Evolutionary conservation across 2,797 vertebrate genomes (phyloP).

Genomic region (Morus bassanus): DNA sequence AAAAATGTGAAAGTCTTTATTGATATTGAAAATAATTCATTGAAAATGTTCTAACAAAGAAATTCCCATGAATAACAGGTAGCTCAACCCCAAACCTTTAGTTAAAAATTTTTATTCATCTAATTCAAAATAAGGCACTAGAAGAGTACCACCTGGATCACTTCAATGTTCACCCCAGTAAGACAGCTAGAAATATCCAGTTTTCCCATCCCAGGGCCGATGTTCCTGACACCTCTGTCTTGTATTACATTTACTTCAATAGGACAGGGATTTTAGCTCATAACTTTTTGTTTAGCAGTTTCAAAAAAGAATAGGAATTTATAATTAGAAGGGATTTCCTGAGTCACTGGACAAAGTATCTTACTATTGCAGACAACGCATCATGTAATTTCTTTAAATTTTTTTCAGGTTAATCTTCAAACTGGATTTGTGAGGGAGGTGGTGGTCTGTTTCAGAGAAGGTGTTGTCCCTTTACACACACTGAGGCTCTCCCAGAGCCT

Average conservation of each 20-base stretch:
- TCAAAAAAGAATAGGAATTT: neutral
- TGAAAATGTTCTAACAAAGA: neutral
- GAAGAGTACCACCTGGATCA: neutral
- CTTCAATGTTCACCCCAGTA: neutral
- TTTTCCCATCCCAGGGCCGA: neutral
- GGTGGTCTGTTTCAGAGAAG: neutral
- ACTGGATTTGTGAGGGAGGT: neutral
- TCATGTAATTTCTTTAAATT: neutral
- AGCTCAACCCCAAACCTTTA: neutral
- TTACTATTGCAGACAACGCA: neutral
- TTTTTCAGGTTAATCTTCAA: neutral
- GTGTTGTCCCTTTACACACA: neutral
- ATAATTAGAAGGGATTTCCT: neutral
- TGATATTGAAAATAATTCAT: neutral
- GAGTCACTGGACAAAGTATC: neutral
- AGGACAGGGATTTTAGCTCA: neutral
- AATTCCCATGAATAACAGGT: neutral
- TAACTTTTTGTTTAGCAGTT: neutral
- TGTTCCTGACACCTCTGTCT: neutral
- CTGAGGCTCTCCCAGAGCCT: neutral
- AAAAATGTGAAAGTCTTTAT: neutral
- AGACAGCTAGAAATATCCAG: neutral
- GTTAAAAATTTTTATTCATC: neutral
- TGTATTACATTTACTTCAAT: neutral
- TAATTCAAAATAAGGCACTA: neutral